phyloP scores from a whole-genome alignment of 2,113 vertebrate species.

The Cercopithecus mona region DNA sequence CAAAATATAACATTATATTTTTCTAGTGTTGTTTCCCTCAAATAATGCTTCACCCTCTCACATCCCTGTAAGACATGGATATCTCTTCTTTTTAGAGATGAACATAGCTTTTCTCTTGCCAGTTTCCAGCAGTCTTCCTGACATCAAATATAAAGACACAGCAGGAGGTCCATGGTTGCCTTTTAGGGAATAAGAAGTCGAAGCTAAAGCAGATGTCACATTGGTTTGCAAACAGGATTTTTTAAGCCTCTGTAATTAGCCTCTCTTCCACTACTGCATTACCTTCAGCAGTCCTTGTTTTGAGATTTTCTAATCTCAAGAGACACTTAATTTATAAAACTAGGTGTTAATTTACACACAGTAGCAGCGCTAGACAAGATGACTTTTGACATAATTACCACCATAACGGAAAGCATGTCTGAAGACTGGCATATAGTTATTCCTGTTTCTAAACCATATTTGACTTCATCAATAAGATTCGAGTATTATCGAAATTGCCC shows the following conservation, averaged over 20 bases:
- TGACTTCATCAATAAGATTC: constrained; percentile 10
- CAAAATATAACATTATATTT: not conserved
- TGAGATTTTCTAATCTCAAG: not conserved
- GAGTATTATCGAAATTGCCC: not conserved
- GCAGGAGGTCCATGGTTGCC: not conserved
- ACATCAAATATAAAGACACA: not conserved
- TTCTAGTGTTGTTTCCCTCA: not conserved
- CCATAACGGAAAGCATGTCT: not conserved
- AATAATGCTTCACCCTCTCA: not conserved
- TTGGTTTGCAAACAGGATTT: not conserved
- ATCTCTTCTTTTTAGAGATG: not conserved
- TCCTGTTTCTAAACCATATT: not conserved
- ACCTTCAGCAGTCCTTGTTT: not conserved
- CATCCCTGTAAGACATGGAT: not conserved
- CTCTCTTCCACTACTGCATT: not conserved
- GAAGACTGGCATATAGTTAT: not conserved
- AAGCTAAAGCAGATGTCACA: not conserved
- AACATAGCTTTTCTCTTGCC: not conserved
- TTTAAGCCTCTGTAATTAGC: not conserved
- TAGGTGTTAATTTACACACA: not conserved
- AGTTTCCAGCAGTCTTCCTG: not conserved
- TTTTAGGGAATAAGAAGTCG: not conserved
- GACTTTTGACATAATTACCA: not conserved
- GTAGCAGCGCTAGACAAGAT: not conserved
- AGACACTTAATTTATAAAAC: constrained; percentile 15